Percentiles rank a stretch among this genome's conserved stretches.
phyloP scores from a whole-genome alignment of 2,113 vertebrate species.

The Cichladusa arquata region DNA sequence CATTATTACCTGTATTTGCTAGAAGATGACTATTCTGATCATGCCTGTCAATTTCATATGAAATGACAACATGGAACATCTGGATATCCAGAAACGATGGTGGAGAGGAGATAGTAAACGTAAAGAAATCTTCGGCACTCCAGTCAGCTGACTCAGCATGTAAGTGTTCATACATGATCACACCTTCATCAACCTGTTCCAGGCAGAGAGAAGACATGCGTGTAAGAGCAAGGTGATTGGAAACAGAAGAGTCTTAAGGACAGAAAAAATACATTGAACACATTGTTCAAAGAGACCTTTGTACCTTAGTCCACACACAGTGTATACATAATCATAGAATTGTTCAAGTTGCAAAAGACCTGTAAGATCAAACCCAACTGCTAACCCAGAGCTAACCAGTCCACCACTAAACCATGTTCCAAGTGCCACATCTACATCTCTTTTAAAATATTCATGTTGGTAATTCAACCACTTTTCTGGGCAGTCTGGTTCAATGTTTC shows the following conservation, averaged over 20 bases:
- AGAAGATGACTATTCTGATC: conserved; percentile 76
- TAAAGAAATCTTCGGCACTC: conserved; percentile 82
- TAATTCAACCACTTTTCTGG: not conserved
- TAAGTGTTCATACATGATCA: conserved; percentile 80
- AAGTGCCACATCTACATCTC: fast-evolving
- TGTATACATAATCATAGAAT: not conserved
- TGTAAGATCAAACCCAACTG: not conserved
- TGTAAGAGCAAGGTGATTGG: not conserved
- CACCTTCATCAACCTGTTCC: conserved; percentile 79
- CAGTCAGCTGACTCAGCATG: conserved; percentile 72
- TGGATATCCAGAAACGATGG: conserved; percentile 79
- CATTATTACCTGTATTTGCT: conserved; percentile 83
- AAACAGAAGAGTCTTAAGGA: not conserved
- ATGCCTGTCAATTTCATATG: conserved; percentile 80
- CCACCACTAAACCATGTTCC: not conserved
- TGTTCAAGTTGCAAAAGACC: not conserved
- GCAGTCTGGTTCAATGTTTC: not conserved
- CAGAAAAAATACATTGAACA: not conserved
- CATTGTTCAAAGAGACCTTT: not conserved
- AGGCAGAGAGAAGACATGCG: not conserved
- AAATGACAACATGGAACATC: conserved; percentile 82
- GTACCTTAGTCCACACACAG: not conserved
- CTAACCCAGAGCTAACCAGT: not conserved
- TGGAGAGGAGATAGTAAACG: conserved; percentile 77
- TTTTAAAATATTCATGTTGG: not conserved